Conservation (phyloP, 1,140 invertebrate species). For the Caenorhabditis inopinata region DNA sequence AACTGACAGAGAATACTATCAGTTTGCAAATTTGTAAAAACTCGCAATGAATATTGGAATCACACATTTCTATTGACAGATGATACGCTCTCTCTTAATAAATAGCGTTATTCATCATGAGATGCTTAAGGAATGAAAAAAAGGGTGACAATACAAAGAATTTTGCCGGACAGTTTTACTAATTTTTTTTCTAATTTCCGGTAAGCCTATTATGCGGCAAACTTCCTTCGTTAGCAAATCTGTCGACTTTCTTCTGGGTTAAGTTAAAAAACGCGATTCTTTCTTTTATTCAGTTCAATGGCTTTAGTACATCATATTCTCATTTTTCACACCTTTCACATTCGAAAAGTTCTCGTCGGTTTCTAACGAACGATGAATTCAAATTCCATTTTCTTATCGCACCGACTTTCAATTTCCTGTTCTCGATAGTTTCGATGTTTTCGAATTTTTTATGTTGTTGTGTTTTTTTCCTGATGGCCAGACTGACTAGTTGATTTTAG, state of each 20-base stretch:
- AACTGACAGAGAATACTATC: too few relatives aligned
- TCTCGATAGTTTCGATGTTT: too few relatives aligned
- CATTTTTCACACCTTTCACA: not conserved
- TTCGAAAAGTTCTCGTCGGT: not conserved
- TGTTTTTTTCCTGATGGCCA: not conserved
- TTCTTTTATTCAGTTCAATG: not conserved
- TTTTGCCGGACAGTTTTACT: too few relatives aligned
- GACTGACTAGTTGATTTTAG: not conserved
- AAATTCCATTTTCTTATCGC: not conserved
- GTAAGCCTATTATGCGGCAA: not conserved
- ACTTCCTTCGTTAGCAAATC: not conserved
- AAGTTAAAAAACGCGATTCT: too few relatives aligned
- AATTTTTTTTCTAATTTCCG: conserved; percentile 17
- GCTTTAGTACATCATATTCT: not conserved
- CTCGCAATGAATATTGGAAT: too few relatives aligned
- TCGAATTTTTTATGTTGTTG: not conserved
- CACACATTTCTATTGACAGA: too few relatives aligned
- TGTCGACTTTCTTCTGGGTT: too few relatives aligned
- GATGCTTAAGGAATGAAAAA: too few relatives aligned
- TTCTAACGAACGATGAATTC: not conserved
- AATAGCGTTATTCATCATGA: too few relatives aligned
- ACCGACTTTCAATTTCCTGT: not conserved
- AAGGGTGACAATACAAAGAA: too few relatives aligned
- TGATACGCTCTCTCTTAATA: too few relatives aligned
- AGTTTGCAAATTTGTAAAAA: too few relatives aligned